These are phyloP conservation scores for Conchocele bisecta DNA, from an alignment of 2,888 invertebrate species.

Conservation along the genomic window DNA sequence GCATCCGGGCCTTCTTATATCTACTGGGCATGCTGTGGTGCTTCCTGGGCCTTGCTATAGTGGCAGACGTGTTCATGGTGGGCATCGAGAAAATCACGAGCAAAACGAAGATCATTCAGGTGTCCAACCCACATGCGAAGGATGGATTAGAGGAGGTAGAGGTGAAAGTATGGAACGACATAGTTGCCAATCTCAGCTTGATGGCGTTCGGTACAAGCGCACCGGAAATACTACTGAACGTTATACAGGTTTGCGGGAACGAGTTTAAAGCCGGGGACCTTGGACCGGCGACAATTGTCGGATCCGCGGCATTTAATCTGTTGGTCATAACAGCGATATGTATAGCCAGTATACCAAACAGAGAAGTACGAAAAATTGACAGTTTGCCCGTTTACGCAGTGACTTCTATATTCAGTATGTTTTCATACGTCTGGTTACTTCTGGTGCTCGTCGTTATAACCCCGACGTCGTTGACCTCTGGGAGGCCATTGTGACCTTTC, in stretches of 20 bases:
- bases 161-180: conserved; percentile 85
- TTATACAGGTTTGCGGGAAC: conserved; percentile 84
- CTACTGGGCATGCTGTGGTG: conserved; percentile 84
- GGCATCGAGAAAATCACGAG: conserved; percentile 86
- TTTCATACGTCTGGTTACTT: conserved; percentile 86
- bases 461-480: conserved; percentile 84
- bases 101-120: conserved; percentile 83
- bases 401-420: conserved; percentile 83
- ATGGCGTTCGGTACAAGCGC: conserved; percentile 86
- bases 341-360: conserved; percentile 83
- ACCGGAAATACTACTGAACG: conserved; percentile 85
- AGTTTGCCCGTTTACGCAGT: conserved; percentile 83
- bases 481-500: conserved; percentile 86
- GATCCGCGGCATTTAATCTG: conserved; percentile 86
- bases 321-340: conserved; percentile 85
- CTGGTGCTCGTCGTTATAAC: conserved; percentile 83
- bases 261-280: conserved; percentile 83
- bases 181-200: conserved; percentile 85
- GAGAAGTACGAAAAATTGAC: conserved; percentile 82
- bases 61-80: conserved; percentile 86
- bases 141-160: conserved; percentile 83
- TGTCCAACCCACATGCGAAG: conserved; percentile 68
- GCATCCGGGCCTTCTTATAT: conserved; percentile 83
- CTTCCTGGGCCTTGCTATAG: conserved; percentile 86
- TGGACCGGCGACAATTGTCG: conserved; percentile 86